These are phyloP conservation scores for Drosophila helvetica DNA, from an alignment of 2,888 invertebrate species.

Conservation along the genomic window DNA sequence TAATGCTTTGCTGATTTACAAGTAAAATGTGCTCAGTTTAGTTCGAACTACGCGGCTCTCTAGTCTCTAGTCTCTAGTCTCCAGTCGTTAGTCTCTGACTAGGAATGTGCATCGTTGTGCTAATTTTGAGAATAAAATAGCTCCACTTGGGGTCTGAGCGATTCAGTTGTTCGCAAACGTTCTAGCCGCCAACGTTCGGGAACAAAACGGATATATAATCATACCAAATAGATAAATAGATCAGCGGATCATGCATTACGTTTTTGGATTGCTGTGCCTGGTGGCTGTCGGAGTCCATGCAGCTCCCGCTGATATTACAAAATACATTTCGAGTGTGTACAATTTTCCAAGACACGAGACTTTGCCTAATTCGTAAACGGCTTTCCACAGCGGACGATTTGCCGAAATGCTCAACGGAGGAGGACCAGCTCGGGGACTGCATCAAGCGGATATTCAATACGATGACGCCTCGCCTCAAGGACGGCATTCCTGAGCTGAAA, in stretches of 20 bases:
- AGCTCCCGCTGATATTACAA: slow-evolving; percentile 10
- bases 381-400: slow-evolving; percentile 75
- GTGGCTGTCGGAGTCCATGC: slow-evolving; percentile 37
- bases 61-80: slow-evolving; percentile 24
- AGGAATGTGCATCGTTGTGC: slow-evolving; percentile 39
- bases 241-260: slow-evolving; percentile 39
- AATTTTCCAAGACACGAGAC: neutral
- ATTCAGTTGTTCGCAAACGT: slow-evolving; percentile 57
- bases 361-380: neutral
- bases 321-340: slow-evolving; percentile 43
- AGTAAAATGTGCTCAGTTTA: slow-evolving; percentile 41
- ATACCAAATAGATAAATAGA: neutral
- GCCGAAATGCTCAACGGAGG: slow-evolving; percentile 85
- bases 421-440: slow-evolving; percentile 86
- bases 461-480: slow-evolving; percentile 82
- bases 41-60: slow-evolving; percentile 22
- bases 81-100: slow-evolving; percentile 19
- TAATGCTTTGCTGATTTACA: slow-evolving; percentile 46
- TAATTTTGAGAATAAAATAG: slow-evolving; percentile 66
- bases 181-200: slow-evolving; percentile 22
- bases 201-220: slow-evolving; percentile 13
- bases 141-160: slow-evolving; percentile 10
- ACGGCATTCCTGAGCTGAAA: slow-evolving; percentile 79
- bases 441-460: slow-evolving; percentile 85
- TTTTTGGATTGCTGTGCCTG: slow-evolving; percentile 47